A percentile compares a stretch with the other conserved stretches of the same genome.
These are phyloP conservation scores for Peromyscus maniculatus DNA, from an alignment of 2,113 vertebrate genomes.

Conservation along the genomic window DNA sequence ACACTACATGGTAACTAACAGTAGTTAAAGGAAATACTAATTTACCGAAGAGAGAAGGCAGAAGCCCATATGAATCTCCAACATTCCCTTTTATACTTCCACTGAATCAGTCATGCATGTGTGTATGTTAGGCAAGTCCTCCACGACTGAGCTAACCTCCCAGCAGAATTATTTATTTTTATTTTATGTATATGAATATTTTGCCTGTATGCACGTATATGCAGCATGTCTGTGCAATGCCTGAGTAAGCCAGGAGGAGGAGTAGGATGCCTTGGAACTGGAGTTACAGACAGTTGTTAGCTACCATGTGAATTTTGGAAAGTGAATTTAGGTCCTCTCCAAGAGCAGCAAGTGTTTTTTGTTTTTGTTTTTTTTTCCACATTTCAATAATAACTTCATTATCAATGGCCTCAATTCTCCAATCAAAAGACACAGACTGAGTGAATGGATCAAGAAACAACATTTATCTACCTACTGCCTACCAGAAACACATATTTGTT, in stretches of 20 bases:
- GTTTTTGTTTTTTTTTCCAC: too few species aligned
- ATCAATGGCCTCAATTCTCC: too few species aligned
- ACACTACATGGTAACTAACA: neutral
- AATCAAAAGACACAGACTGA: too few species aligned
- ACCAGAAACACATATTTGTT: too few species aligned
- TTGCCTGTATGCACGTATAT: neutral
- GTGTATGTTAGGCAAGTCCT: neutral
- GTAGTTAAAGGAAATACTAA: conserved; percentile 15
- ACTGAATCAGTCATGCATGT: neutral
- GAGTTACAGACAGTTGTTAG: neutral
- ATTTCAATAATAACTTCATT: too few species aligned
- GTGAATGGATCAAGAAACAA: too few species aligned
- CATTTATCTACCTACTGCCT: too few species aligned
- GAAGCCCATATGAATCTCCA: neutral
- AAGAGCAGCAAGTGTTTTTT: neutral
- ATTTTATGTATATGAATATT: neutral
- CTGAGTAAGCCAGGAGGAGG: neutral
- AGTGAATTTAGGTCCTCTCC: neutral
- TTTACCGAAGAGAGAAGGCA: neutral
- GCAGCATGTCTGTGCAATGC: neutral
- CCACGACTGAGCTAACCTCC: neutral
- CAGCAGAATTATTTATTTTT: neutral
- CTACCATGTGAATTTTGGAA: neutral
- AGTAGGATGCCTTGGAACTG: neutral
- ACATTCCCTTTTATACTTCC: neutral